Evolutionary conservation across 2,797 vertebrate genomes (phyloP), one percentile per base, ranked within the genome.

Genomic region (Eulemur mongoz): DNA sequence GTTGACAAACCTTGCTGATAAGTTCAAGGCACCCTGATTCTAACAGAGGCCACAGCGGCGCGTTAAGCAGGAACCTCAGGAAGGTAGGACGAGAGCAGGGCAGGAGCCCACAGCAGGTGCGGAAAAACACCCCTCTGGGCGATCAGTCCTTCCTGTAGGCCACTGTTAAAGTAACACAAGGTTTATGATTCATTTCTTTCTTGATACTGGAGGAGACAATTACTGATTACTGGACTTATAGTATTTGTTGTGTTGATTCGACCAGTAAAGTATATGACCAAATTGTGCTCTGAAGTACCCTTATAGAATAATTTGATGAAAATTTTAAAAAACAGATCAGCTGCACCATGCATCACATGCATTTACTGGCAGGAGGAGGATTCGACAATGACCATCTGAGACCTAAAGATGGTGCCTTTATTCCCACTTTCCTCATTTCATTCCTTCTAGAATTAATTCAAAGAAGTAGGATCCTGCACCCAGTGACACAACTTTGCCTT

Each of bases 141-240:
- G 97, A 98, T 97, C 97, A 98, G 98, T 98, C 94, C 97, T 98
- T 98, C 97, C 97, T 98, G 91, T 86, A 98, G 98, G 98, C 98
- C 98, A 98, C 97, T 38, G 96, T 92, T 98, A 97, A 91, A 98
- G 97, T 97, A 97, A 98, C 98, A 98, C 98, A 98, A 98, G 97
- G 96, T 98, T 98, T 98, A 98, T 98, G 98, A 98, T 98, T 98
- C 98, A 98, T 98, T 98, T 98, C 98, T 98, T 98, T 98, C 97
- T 97, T 98, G 98, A 98, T 98, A 98, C 98, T 98, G 98, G 98
- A 98, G 98, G 98, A 98, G 98, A 98, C 98, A 98, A 98, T 98
- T 98, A 98, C 98, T 98, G 98, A 98, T 98, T 98, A 98, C 97
- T 98, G 98, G 98, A 98, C 98, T 98, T 98, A 99, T 97, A 98